Evolutionary conservation across 2,888 invertebrate genomes (phyloP), one percentile per base, ranked within the genome.

Genomic region (Sthenelais limicola): DNA sequence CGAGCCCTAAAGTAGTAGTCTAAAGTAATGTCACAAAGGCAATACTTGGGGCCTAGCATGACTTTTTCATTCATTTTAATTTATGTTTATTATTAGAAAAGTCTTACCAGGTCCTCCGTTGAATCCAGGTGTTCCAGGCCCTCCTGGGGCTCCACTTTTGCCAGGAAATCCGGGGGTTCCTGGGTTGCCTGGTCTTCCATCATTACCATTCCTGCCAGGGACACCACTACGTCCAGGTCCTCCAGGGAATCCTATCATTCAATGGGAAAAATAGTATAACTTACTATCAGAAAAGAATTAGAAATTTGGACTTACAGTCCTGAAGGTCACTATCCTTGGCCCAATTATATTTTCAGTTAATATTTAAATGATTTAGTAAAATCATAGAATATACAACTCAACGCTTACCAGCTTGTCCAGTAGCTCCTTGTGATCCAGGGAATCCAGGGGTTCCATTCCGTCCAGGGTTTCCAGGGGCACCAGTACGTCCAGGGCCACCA

Each of bases 401-500:
- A 9, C 12, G 24, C 12, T 62, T 18, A 62, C 69, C 69, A 9
- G 69, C 28, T 21, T 26, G 69, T 67, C 72, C 72, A 35, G 66
- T 28, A 21, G 49, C 43, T 51, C 72, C 72, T 67, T 26, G 30
- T n/a, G 49, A 48, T 51, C 72, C 72, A 24, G 56, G 66, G 38
- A 24, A 33, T 62, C 69, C 69, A 38, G 69, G 66, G 12, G 9
- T 33, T 9, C 73, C 73, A 12, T 56, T 32, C 26, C 38, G 33
- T 30, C 73, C 73, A 21, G 56, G 32, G 7, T 15, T 5, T 21
- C 73, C 73, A 73, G 69, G 15, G 12, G 47, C 38, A 58, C 73
- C 73, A 68, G 58, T 38, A 26, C 49, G 48, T 21, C 73, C 73
- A 24, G 58, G 35, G 26, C 62, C 21, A 38, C 73, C 73, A 32